A percentile compares a stretch with the other conserved stretches of the same genome.
Evolutionary conservation across 2,113 vertebrate genomes (phyloP).

Genomic region (Prunella himalayana): DNA sequence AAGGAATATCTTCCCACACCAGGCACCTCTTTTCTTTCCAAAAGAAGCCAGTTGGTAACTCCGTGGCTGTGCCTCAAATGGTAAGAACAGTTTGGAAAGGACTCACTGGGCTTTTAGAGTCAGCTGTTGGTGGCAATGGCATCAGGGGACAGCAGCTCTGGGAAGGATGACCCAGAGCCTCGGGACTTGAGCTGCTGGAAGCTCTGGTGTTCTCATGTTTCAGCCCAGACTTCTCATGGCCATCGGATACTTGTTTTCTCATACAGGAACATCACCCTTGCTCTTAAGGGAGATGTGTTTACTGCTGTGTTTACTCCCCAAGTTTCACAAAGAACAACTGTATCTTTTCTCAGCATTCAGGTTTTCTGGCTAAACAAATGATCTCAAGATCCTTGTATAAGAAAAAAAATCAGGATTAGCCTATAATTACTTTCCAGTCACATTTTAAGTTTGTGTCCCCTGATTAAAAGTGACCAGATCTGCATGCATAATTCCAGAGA

Average conservation of each 20-base stretch:
- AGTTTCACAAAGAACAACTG: not conserved
- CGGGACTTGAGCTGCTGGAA: not conserved
- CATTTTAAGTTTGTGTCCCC: not conserved
- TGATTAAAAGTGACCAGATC: not conserved
- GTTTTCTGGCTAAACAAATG: not conserved
- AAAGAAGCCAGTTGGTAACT: not conserved
- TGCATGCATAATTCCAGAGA: not conserved
- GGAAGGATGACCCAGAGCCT: not conserved
- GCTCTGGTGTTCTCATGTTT: constrained; percentile 30
- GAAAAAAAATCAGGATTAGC: not conserved
- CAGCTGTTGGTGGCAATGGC: not conserved
- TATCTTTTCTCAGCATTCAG: not conserved
- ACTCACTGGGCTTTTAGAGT: not conserved
- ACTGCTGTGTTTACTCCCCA: constrained; percentile 25
- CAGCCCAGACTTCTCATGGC: constrained; percentile 20
- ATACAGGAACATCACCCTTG: not conserved
- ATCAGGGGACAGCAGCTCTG: not conserved
- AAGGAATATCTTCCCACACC: not conserved
- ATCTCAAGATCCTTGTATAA: not conserved
- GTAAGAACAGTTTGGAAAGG: not conserved
- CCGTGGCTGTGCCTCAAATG: not conserved
- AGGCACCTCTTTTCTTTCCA: not conserved
- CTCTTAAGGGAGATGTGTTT: constrained; percentile 42
- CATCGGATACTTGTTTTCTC: constrained; percentile 57
- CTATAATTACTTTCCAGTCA: not conserved